Conservation (phyloP, 2,113 vertebrate genomes). For the Phoenicopterus ruber region DNA sequence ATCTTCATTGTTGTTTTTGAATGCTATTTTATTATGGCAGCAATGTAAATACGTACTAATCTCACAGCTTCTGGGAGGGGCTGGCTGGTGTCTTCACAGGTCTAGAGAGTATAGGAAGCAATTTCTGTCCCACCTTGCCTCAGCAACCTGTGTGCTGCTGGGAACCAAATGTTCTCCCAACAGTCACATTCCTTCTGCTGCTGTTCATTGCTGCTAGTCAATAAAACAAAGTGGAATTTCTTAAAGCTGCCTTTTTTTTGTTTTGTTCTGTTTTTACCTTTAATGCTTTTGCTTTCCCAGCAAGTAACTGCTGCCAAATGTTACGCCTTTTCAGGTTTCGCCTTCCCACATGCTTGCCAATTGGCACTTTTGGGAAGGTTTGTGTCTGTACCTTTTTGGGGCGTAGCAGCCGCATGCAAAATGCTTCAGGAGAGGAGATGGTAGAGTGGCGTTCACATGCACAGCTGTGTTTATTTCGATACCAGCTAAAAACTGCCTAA, state of each 20-base stretch:
- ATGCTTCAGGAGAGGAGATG: neutral
- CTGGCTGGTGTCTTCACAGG: neutral
- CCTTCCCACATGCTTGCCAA: neutral
- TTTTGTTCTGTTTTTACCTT: neutral
- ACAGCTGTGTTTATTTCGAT: neutral
- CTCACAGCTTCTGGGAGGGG: neutral
- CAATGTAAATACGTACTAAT: neutral
- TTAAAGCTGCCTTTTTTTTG: neutral
- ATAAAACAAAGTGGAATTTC: neutral
- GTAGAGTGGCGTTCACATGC: neutral
- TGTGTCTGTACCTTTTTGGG: neutral
- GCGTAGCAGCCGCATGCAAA: neutral
- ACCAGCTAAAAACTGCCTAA: neutral
- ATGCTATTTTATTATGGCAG: neutral
- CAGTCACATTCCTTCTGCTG: neutral
- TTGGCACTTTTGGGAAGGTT: neutral
- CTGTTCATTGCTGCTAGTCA: neutral
- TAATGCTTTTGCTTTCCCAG: neutral
- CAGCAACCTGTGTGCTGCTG: neutral
- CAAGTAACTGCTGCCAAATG: neutral
- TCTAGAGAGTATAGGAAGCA: neutral
- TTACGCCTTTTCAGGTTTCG: neutral
- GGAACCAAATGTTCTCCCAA: neutral
- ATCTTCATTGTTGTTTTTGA: neutral
- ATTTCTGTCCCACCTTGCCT: neutral